These are phyloP conservation scores for Pithecia hirsuta DNA, from an alignment of 2,797 vertebrate genomes.

Conservation along the genomic window DNA sequence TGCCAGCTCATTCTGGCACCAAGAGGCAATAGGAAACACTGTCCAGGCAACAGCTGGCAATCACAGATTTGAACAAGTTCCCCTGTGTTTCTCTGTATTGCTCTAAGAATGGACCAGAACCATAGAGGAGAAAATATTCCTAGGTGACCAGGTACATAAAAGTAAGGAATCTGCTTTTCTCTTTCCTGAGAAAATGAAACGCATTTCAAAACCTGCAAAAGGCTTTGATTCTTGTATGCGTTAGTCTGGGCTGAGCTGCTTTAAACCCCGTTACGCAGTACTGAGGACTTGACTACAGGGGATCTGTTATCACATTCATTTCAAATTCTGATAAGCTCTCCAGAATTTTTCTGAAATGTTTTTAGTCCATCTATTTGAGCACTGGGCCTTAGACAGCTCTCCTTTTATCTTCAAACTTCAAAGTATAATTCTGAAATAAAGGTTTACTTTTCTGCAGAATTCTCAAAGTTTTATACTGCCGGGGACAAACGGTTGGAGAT, in stretches of 20 bases:
- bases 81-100: neutral
- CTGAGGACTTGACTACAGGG: constrained; percentile 11
- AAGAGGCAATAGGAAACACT: neutral
- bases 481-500: constrained; percentile 9
- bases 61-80: neutral
- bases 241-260: constrained; percentile 49
- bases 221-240: constrained; percentile 36
- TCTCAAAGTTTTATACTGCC: constrained; percentile 45
- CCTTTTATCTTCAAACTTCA: constrained; percentile 77
- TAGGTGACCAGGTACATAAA: constrained; percentile 42
- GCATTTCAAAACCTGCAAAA: constrained; percentile 60
- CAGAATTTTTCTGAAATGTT: constrained; percentile 48
- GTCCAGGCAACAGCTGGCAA: neutral
- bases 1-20: neutral
- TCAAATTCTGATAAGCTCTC: constrained; percentile 65
- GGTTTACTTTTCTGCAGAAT: constrained; percentile 54
- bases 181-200: constrained; percentile 58
- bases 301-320: constrained; percentile 57
- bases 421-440: constrained; percentile 72
- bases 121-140: constrained; percentile 11
- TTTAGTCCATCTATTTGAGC: constrained; percentile 57
- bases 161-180: constrained; percentile 48
- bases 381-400: constrained; percentile 39
- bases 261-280: neutral
- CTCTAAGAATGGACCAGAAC: neutral